Base-by-base conservation (phyloP, 2,888 invertebrate genomes). In the Thymelicus sylvestris region DNA sequence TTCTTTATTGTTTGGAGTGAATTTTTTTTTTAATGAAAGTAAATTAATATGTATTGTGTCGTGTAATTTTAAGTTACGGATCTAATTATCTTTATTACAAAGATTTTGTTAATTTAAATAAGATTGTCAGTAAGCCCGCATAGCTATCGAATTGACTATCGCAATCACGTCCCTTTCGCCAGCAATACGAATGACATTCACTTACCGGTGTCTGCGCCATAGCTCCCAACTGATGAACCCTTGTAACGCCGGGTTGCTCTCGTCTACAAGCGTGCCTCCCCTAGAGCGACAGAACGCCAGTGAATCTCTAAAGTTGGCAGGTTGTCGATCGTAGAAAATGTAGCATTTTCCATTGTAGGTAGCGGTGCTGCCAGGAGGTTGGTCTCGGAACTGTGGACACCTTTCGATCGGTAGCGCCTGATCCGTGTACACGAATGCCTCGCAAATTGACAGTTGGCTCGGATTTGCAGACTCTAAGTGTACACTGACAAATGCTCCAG, bases 281-380 rank as follows among this genome's bases (percentile, higher is more conserved):
- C 98, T 95, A 0, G 95, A 94, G 52, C 96, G 95, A 83, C 98
- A 98, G 88, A 97, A 97, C 0, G 95, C 94, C 8, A 97, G 89
- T 0, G 98, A 96, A 66, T 98, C 97, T 62, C 96, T 94, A 89
- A 98, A 97, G 78, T 95, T 95, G 75, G 96, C 87, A 0, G 97
- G 98, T 83, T 98, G 97, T 12, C 97, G 94, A 84, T 97, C 97
- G 90, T 98, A 98, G 94, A 98, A 98, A 73, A 98, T 97, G 89
- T 98, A 98, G 85, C 98, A 98, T 91, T 98, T 98, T 73, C 98
- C 98, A 81, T 98, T 98, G 93, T 98, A 98, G 0, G 98, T 98
- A 0, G 98, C 98, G 0, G 98, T 96, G 71, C 97, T 97, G 31
- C 98, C 98, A 0, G 98, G 98, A 0, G 98, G 98, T 85, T 98